Evolutionary conservation across 2,113 vertebrate species (phyloP).

Genomic region (rabbit (Oryctolagus cuniculus)): DNA sequence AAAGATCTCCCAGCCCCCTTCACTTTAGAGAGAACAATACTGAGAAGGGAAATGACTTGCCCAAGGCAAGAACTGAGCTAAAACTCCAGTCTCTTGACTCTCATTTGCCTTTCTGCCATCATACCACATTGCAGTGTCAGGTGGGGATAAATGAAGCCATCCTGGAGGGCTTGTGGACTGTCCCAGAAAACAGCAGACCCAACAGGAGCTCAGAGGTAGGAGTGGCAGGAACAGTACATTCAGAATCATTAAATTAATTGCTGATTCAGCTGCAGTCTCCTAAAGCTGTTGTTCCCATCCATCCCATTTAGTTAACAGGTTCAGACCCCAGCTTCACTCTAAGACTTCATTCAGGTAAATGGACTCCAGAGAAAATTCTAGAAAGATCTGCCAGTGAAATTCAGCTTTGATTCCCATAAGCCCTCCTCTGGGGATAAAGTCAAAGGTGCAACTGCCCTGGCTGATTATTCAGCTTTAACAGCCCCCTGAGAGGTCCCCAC

Average conservation of each 20-base stretch:
- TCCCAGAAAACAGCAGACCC: neutral
- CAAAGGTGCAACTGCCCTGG: neutral
- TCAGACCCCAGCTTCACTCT: neutral
- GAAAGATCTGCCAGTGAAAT: slow-evolving; percentile 40
- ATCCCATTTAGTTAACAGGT: neutral
- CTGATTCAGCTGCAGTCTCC: neutral
- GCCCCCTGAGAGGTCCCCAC: neutral
- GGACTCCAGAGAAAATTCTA: neutral
- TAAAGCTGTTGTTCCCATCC: neutral
- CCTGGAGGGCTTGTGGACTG: neutral
- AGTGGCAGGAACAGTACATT: neutral
- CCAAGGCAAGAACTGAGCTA: neutral
- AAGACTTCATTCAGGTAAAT: neutral
- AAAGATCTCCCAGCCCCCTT: neutral
- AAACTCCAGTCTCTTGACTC: neutral
- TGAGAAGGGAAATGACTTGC: neutral
- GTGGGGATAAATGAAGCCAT: neutral
- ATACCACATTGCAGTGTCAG: neutral
- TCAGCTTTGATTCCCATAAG: neutral
- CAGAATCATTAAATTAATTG: neutral
- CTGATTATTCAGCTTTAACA: neutral
- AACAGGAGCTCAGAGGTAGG: neutral
- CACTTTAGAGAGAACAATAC: neutral
- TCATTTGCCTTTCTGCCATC: neutral
- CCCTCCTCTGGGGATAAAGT: neutral